phyloP scores from a whole-genome alignment of 2,797 vertebrate species.

The Hoplostethus atlanticus region DNA sequence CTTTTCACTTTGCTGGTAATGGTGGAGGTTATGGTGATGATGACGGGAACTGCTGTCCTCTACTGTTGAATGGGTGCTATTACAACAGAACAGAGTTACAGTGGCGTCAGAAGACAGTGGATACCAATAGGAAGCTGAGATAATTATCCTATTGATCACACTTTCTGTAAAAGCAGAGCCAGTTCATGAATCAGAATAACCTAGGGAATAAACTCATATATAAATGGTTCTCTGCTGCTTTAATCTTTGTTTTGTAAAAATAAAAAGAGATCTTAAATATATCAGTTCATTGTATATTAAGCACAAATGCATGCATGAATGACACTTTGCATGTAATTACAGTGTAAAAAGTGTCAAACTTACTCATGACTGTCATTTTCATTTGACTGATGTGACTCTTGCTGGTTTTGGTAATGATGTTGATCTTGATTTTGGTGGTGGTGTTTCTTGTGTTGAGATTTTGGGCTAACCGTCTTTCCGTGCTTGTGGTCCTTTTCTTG shows the following conservation, averaged over 20 bases:
- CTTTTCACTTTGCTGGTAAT: slow-evolving; percentile 40
- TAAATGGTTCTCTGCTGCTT: neutral
- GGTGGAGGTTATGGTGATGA: slow-evolving; percentile 49
- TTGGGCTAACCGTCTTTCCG: slow-evolving; percentile 50
- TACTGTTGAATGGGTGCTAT: slow-evolving; percentile 68
- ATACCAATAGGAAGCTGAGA: neutral
- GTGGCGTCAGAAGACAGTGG: neutral
- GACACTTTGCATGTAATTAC: neutral
- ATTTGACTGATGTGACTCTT: slow-evolving; percentile 48
- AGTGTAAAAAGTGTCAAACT: slow-evolving; percentile 19
- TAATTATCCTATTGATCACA: too few relatives aligned
- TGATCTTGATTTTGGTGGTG: slow-evolving; percentile 58
- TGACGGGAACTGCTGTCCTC: slow-evolving; percentile 65
- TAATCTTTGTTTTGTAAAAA: neutral
- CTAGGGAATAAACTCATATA: neutral
- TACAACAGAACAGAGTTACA: slow-evolving; percentile 29
- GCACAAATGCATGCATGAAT: neutral
- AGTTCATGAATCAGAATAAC: neutral
- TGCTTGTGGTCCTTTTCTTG: slow-evolving; percentile 60
- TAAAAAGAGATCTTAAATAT: neutral
- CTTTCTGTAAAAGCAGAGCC: neutral
- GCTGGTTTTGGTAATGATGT: slow-evolving; percentile 47
- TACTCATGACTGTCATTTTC: slow-evolving; percentile 67
- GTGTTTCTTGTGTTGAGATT: slow-evolving; percentile 63
- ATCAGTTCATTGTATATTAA: neutral